Evolutionary conservation across 2,797 vertebrate genomes (phyloP), one percentile per base, ranked within the genome.

Genomic region (Bradypus variegatus): DNA sequence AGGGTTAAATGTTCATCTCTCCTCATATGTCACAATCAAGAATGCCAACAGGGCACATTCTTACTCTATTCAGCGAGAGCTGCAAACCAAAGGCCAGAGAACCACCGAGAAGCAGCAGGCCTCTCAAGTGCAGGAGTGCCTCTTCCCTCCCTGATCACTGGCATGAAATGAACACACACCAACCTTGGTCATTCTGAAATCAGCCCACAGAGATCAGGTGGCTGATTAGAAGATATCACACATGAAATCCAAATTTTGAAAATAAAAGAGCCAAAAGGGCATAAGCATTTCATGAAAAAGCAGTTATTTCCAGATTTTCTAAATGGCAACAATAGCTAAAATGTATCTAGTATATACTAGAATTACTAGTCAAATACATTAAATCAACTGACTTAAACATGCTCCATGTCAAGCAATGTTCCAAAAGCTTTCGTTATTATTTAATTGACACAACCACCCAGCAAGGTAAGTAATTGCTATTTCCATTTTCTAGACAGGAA

Each of bases 221-320:
- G 62, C 48, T 48, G n/a, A 89, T 31, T 33, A 41, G 41, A 86
- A 86, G 58, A 55, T 50, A 79, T 21, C 29, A 55, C 15, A 10
- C 31, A 41, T 48, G 48, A 50, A 75, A 86, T 50, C 36, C 78
- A 81, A 79, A 78, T 90, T 73, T 27, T 25, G 25, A 89, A 89
- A 80, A 72, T n/a, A 83, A 58, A 81, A 79, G 16, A 89, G 36
- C 31, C 81, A 65, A 69, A 91, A 85, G 33, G 45, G 41, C 33
- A 86, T 6, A 70, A 38, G 48, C 29, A 27, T 65, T 88, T 90
- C 41, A 69, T 45, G 65, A 83, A 90, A 80, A 90, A 33, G 48
- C 48, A 93, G 76, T 16, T 55, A 83, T 72, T 89, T 69, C 58
- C 38, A 55, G 85, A 82, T 62, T 90, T 90, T 82, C 87, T 31